A percentile compares a stretch with the other conserved stretches of the same genome.
Conservation (phyloP, 2,888 invertebrate genomes). For the Brassicogethes aeneus region DNA sequence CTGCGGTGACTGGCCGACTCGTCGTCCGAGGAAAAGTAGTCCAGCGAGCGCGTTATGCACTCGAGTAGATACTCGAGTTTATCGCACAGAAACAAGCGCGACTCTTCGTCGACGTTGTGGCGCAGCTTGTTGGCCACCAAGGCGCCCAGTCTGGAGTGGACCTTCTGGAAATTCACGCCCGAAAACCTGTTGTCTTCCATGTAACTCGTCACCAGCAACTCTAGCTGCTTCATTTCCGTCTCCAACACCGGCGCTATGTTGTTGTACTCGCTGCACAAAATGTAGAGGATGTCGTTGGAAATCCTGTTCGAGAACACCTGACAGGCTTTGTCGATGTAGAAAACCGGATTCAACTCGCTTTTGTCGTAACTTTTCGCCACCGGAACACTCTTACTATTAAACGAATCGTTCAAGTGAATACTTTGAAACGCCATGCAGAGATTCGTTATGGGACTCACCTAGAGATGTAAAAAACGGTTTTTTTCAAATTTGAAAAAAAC, state of each 20-base stretch:
- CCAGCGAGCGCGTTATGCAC: constrained; percentile 31
- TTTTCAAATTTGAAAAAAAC: no score
- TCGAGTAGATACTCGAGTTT: constrained; percentile 21
- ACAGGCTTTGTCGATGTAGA: constrained; percentile 51
- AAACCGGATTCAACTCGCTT: constrained; percentile 36
- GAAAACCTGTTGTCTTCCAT: constrained; percentile 57
- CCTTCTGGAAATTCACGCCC: constrained; percentile 51
- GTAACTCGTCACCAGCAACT: constrained; percentile 58
- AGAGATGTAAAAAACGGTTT: no score
- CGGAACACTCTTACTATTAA: constrained; percentile 23
- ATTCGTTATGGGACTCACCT: constrained; percentile 50
- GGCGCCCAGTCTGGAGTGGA: constrained; percentile 57
- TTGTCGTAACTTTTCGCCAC: constrained; percentile 11
- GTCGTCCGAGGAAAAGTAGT: constrained; percentile 50
- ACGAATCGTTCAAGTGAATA: constrained; percentile 44
- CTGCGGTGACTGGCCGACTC: constrained; percentile 38
- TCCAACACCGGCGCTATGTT: constrained; percentile 48
- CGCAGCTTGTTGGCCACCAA: constrained; percentile 51
- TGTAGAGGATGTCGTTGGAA: constrained; percentile 50
- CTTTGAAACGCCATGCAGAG: constrained; percentile 50
- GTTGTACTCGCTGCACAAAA: constrained; percentile 32
- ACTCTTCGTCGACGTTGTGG: constrained; percentile 32
- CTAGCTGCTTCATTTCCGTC: constrained; percentile 58
- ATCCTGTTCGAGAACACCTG: constrained; percentile 64
- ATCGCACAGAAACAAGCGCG: constrained; percentile 11